These are phyloP conservation scores for Athalia circularis DNA, from an alignment of 2,888 invertebrate genomes.

Conservation along the genomic window DNA sequence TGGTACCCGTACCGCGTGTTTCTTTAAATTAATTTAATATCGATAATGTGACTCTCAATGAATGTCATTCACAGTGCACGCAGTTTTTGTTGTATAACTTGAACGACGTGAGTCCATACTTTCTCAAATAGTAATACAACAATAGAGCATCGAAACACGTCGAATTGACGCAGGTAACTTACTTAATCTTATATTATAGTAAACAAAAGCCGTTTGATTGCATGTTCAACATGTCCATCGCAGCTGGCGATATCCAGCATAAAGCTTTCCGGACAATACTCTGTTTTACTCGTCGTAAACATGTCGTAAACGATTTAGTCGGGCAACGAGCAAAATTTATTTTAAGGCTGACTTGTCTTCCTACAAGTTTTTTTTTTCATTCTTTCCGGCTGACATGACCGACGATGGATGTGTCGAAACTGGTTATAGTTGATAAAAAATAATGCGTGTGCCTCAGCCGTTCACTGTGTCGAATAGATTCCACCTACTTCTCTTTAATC, in stretches of 20 bases:
- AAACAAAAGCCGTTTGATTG: conserved; percentile 19
- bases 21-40: too few species aligned
- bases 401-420: conserved; percentile 3
- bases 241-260: conserved; percentile 18
- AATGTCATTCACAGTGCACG: too few species aligned
- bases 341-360: conserved; percentile 20
- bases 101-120: too few species aligned
- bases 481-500: neutral
- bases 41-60: too few species aligned
- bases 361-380: neutral
- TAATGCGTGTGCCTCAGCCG: neutral
- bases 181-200: conserved; percentile 22
- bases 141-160: too few species aligned
- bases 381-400: neutral
- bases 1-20: too few species aligned
- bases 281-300: conserved; percentile 22
- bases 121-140: too few species aligned
- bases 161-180: too few species aligned
- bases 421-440: neutral
- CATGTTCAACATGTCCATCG: conserved; percentile 4
- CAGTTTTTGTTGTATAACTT: too few species aligned
- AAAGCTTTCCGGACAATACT: conserved; percentile 29
- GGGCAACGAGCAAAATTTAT: conserved; percentile 12
- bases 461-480: neutral
- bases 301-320: conserved; percentile 18